Conservation (phyloP, 2,113 vertebrate genomes). For the Aleadryas rufinucha region DNA sequence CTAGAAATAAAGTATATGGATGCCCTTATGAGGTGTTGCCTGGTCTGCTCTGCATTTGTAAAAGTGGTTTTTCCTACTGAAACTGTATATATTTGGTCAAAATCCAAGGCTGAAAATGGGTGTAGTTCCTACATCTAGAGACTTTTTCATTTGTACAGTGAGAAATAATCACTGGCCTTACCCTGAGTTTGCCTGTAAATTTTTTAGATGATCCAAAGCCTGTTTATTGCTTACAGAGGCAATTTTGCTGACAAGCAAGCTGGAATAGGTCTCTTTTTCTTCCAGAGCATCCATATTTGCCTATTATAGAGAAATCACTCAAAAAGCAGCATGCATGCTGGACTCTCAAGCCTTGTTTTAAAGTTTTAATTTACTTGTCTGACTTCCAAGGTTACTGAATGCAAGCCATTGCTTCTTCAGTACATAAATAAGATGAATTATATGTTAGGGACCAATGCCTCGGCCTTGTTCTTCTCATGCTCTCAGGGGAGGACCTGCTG, state of each 20-base stretch:
- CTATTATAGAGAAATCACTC: not conserved
- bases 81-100: not conserved
- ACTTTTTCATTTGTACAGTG: not conserved
- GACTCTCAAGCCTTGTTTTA: not conserved
- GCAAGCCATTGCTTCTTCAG: not conserved
- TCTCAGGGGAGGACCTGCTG: not conserved
- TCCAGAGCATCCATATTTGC: not conserved
- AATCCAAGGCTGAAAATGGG: not conserved
- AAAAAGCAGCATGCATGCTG: not conserved
- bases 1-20: constrained; percentile 4
- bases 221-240: not conserved
- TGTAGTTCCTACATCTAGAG: not conserved
- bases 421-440: constrained; percentile 12
- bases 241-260: not conserved
- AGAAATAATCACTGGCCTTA: not conserved
- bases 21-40: not conserved
- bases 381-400: constrained; percentile 19
- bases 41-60: not conserved
- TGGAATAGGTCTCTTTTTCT: not conserved
- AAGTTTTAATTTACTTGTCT: constrained; percentile 35
- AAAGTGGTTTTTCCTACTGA: not conserved
- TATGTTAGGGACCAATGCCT: not conserved
- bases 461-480: not conserved
- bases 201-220: not conserved
- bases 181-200: not conserved